phyloP scores from a whole-genome alignment of 2,113 vertebrate species.

The Gallinago jamesoni region DNA sequence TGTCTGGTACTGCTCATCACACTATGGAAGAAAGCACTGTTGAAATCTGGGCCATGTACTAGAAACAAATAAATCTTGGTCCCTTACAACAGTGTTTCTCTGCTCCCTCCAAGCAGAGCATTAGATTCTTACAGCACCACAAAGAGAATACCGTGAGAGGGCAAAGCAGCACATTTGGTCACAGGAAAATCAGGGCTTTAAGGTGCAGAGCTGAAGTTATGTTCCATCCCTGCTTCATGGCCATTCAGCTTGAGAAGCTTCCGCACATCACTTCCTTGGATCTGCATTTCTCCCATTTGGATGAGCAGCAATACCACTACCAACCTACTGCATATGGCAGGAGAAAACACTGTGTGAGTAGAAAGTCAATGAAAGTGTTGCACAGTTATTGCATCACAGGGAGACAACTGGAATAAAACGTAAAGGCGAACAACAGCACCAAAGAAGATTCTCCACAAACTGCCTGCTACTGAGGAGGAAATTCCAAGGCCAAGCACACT shows the following conservation, averaged over 20 bases:
- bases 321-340: fast-evolving
- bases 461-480: not conserved
- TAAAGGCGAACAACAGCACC: not conserved
- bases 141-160: not conserved
- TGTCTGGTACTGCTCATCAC: not conserved
- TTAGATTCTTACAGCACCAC: not conserved
- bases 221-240: not conserved
- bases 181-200: not conserved
- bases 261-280: not conserved
- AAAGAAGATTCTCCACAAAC: not conserved
- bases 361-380: not conserved
- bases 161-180: not conserved
- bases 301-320: too few relatives aligned
- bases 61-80: not conserved
- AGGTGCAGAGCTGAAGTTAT: fast-evolving
- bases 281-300: not conserved
- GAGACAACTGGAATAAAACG: not conserved
- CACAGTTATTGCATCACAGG: not conserved
- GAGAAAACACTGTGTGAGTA: fast-evolving
- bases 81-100: not conserved
- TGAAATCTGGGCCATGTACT: not conserved
- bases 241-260: not conserved
- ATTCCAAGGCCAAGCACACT: not conserved
- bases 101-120: not conserved
- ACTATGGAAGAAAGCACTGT: not conserved